Conservation (phyloP, 2,113 vertebrate species). For the rat (Rattus norvegicus) region GRCr8 NC_086023.1:118876001-118876500, state of each 20-base stretch:
- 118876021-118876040: not conserved
- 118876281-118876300: not conserved
- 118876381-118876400: not conserved
- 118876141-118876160: not conserved
- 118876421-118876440: constrained; percentile 96
- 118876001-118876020: no score
- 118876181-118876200: not conserved
- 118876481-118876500: constrained; percentile 51
- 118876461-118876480: constrained; percentile 93
- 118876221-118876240: not conserved
- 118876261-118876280: not conserved
- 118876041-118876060: fast-evolving
- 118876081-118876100: not conserved
- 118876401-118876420: constrained; percentile 97
- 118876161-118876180: not conserved
- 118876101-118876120: not conserved
- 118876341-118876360: not conserved
- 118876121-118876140: not conserved
- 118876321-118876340: not conserved
- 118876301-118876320: not conserved
- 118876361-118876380: not conserved
- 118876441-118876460: constrained; percentile 98
- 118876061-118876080: not conserved
- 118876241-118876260: not conserved
- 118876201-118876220: not conserved